Evolutionary conservation across 2,888 invertebrate genomes (phyloP), one percentile per base, ranked within the genome.

Genomic region (Oeneis ivallda): DNA sequence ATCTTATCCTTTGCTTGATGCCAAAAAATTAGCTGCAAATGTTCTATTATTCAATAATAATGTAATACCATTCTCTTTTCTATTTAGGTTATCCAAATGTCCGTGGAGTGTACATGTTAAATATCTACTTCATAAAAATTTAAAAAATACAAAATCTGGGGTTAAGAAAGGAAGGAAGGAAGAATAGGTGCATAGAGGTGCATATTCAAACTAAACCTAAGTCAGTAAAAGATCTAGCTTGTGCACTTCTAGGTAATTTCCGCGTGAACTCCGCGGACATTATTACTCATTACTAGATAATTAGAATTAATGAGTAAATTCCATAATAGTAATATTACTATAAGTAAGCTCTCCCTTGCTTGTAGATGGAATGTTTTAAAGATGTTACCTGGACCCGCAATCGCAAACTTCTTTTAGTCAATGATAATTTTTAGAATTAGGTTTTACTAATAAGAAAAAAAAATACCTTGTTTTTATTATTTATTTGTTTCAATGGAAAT

Each of bases 391-490:
- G 85, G 84, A 83, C 82, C 80, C 79, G 80, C 84, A 82, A 79
- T 83, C 81, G 86, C 85, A 85, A 86, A 79, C 81, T 84, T 87
- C 81, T 81, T 82, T 84, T 89, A 92, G 91, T 92, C 91, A 91
- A 87, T 88, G 83, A 82, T 85, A 82, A 82, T 85, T 87, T 85
- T 85, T 92, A 90, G 89, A 79, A 78, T 83, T 89, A 89, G 85
- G 79, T 84, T 84, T 47, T 86, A 89, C 84, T 85, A 83, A 82
- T 89, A 87, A 89, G 85, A 80, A 26, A 84, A 85, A n/a, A 84
- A 81, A 87, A 85, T 84, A 86, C 87, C 84, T 89, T 91, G 90
- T 91, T 92, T 89, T 92, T 90, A 89, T 91, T 89, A 89, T 92
- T 90, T 90, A 89, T 91, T 91, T 91, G 90, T 92, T 91, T 89